These are phyloP conservation scores for Melopsittacus undulatus DNA, from an alignment of 2,797 vertebrate species.

Conservation along the genomic window DNA sequence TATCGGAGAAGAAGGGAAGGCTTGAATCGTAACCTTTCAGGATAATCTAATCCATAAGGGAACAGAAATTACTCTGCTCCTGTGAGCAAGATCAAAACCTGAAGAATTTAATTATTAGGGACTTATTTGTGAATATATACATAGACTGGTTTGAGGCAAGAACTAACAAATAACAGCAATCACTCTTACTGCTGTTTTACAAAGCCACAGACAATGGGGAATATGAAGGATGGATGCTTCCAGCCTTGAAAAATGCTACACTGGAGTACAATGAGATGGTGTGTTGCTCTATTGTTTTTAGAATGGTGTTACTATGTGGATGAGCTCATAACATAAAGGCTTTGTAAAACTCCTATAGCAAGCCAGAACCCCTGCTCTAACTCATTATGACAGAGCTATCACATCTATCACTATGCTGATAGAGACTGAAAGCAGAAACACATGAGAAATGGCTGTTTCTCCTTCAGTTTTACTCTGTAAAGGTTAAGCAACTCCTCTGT, in stretches of 20 bases:
- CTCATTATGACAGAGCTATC: neutral
- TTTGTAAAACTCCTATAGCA: neutral
- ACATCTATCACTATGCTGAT: neutral
- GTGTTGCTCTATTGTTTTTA: neutral
- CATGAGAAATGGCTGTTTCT: neutral
- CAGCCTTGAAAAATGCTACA: slow-evolving; percentile 40
- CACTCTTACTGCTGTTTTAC: neutral
- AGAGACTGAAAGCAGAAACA: neutral
- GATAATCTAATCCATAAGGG: slow-evolving; percentile 71
- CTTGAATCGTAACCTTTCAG: slow-evolving; percentile 62
- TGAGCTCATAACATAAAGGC: neutral
- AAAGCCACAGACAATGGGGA: neutral
- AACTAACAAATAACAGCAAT: slow-evolving; percentile 10
- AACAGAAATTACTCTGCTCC: slow-evolving; percentile 60
- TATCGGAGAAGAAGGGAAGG: slow-evolving; percentile 44
- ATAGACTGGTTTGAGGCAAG: neutral
- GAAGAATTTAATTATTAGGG: slow-evolving; percentile 73
- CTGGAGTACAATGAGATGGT: neutral
- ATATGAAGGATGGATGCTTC: slow-evolving; percentile 28
- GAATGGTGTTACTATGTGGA: accelerated
- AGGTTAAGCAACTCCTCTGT: neutral
- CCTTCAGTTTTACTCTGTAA: neutral
- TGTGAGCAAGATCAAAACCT: slow-evolving; percentile 69
- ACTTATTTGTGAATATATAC: slow-evolving; percentile 56
- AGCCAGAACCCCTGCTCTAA: neutral